Percentiles rank a stretch among this genome's conserved stretches.
Evolutionary conservation across 1,140 invertebrate species (phyloP).

Genomic region (Zophobas morio): DNA sequence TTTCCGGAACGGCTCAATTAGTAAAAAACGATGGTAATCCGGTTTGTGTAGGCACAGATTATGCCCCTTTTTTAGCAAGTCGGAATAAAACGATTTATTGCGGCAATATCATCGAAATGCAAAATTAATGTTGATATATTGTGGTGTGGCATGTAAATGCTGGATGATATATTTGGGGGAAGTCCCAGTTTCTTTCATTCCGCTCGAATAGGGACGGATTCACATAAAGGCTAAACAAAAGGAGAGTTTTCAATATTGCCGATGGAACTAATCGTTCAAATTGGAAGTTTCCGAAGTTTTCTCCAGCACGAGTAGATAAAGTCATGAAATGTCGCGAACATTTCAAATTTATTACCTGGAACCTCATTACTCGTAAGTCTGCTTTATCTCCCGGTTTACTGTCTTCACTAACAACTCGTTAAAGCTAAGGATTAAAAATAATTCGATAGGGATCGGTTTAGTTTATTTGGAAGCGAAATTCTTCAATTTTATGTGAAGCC

Average conservation of each 20-base stretch:
- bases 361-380: slow-evolving; percentile 20
- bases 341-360: slow-evolving; percentile 25
- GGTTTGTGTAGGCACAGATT: background rate
- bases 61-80: slow-evolving; percentile 1
- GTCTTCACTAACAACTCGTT: slow-evolving; percentile 26
- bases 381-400: slow-evolving; percentile 22
- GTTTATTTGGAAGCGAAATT: slow-evolving; percentile 1
- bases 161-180: slow-evolving; percentile 3
- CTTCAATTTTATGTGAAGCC: slow-evolving; percentile 3
- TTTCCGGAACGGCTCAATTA: slow-evolving; percentile 38
- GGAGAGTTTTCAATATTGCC: slow-evolving; percentile 19
- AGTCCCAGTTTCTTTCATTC: slow-evolving; percentile 7
- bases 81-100: slow-evolving; percentile 2
- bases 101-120: slow-evolving; percentile 23
- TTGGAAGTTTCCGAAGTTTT: background rate
- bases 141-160: slow-evolving; percentile 17
- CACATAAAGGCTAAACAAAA: background rate
- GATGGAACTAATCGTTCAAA: slow-evolving; percentile 20
- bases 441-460: slow-evolving; percentile 15
- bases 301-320: slow-evolving; percentile 23
- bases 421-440: slow-evolving; percentile 14
- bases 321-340: slow-evolving; percentile 30
- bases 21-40: slow-evolving; percentile 24
- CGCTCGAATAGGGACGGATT: background rate
- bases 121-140: slow-evolving; percentile 29